Percentiles rank a stretch among this genome's conserved stretches.
These are phyloP conservation scores for Crocodylus rhombifer DNA, from an alignment of 2,797 vertebrate genomes.

Conservation along the genomic window DNA sequence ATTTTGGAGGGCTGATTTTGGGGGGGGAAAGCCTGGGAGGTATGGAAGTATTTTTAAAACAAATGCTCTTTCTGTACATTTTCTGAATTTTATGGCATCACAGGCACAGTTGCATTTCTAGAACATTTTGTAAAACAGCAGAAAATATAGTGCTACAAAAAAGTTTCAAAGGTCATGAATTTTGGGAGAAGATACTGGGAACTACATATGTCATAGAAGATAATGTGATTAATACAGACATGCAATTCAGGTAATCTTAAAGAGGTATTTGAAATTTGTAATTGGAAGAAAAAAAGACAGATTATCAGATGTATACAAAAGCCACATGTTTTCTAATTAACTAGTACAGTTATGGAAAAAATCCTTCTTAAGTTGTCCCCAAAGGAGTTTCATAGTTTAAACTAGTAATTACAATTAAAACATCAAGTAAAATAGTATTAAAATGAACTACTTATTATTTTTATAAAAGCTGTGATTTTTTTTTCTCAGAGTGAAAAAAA, in stretches of 20 bases:
- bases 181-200: background rate
- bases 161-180: background rate
- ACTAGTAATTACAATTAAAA: constrained; percentile 64
- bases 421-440: constrained; percentile 55
- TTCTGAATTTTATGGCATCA: background rate
- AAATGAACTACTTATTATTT: constrained; percentile 36
- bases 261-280: background rate
- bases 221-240: background rate
- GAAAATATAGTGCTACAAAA: background rate
- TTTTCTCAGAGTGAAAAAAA: constrained; percentile 29
- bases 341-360: constrained; percentile 5
- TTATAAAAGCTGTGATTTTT: constrained; percentile 52
- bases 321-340: constrained; percentile 40
- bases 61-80: rapidly evolving
- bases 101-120: background rate
- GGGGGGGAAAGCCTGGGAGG: too few relatives aligned
- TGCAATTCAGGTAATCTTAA: background rate
- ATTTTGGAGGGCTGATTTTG: too few relatives aligned
- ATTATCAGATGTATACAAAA: constrained; percentile 22
- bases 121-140: background rate
- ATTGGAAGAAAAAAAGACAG: background rate
- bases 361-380: constrained; percentile 3
- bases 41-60: background rate
- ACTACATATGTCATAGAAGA: background rate
- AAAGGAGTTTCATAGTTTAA: constrained; percentile 53